Evolutionary conservation across 2,113 vertebrate genomes (phyloP), one percentile per base, ranked within the genome.

Genomic region (Ciconia stormi): DNA sequence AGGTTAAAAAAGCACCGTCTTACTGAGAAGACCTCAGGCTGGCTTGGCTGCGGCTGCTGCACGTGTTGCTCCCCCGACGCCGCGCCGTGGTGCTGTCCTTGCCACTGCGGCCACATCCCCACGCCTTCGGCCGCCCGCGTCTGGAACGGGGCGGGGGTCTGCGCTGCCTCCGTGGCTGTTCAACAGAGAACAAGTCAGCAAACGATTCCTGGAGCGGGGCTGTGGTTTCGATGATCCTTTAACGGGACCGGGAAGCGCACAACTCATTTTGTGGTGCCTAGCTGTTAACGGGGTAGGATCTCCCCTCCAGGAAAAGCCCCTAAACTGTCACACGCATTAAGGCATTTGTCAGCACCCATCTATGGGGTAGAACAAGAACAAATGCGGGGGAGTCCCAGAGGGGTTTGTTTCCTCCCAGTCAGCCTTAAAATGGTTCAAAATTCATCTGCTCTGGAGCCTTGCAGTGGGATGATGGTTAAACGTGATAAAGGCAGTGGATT

Each of bases 101-200:
- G 99, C 99, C 99, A 99, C 97, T 99, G 99, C 0, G 99, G 98
- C 99, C 99, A 99, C 93, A 99, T 98, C 11, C 98, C 98, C 93
- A 98, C 98, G 4, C 97, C 92, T 44, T 99, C 99, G 15, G 98
- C 91, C 47, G 99, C 98, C 80, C 99, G 98, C 9, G 98, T 85
- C 80, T 98, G 98, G 98, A 99, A 99, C 16, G 99, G 98, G 27
- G 97, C 93, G 0, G 98, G 95, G 4, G 97, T 95, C 97, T 98
- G 99, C 44, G 98, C 90, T 3, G 96, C 73, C 84, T 98, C 98
- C 0, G 98, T 0, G 18, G 79, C 97, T 97, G 94, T 11, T 23
- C 6, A 10, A 11, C 12, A 74, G 5, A 72, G 26, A 94, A 66
- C 19, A 59, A 2, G 80, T 44, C 34, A 70, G 16, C 5, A 4